Percentiles rank a stretch among this genome's conserved stretches.
phyloP scores from a whole-genome alignment of 2,797 vertebrate species.

The Gymnoscopelus braueri region DNA sequence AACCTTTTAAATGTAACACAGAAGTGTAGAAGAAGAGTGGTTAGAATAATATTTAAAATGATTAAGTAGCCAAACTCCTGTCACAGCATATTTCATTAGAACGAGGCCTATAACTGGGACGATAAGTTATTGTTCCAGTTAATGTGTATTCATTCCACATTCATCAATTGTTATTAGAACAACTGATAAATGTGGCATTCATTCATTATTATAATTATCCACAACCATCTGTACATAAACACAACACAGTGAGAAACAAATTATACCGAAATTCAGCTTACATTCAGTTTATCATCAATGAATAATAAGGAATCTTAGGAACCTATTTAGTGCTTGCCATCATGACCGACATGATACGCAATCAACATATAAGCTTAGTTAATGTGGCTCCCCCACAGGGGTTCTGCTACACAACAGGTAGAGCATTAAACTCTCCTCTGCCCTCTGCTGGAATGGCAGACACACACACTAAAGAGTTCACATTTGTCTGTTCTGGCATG shows the following conservation, averaged over 20 bases:
- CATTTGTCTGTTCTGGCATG: too few relatives aligned
- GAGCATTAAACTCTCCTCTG: slow-evolving; percentile 63
- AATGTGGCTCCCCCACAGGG: neutral
- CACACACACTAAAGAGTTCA: too few relatives aligned
- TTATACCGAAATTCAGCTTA: neutral
- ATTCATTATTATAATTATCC: neutral
- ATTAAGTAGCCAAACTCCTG: neutral
- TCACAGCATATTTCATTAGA: neutral
- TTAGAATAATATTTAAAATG: neutral
- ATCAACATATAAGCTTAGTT: neutral
- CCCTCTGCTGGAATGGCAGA: slow-evolving; percentile 74
- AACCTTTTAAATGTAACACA: neutral
- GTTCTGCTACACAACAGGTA: slow-evolving; percentile 36
- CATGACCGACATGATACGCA: too few relatives aligned
- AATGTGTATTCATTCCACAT: too few relatives aligned
- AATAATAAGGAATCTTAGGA: too few relatives aligned
- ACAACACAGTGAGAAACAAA: neutral
- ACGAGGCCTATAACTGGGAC: neutral
- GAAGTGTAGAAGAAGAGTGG: neutral
- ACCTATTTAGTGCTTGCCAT: too few relatives aligned
- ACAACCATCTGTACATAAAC: neutral
- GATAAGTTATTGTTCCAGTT: too few relatives aligned
- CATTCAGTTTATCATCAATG: too few relatives aligned
- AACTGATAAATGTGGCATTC: neutral
- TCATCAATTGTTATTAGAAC: too few relatives aligned